These are phyloP conservation scores for Sphinx pinastri DNA, from an alignment of 2,888 invertebrate genomes.

Conservation along the genomic window DNA sequence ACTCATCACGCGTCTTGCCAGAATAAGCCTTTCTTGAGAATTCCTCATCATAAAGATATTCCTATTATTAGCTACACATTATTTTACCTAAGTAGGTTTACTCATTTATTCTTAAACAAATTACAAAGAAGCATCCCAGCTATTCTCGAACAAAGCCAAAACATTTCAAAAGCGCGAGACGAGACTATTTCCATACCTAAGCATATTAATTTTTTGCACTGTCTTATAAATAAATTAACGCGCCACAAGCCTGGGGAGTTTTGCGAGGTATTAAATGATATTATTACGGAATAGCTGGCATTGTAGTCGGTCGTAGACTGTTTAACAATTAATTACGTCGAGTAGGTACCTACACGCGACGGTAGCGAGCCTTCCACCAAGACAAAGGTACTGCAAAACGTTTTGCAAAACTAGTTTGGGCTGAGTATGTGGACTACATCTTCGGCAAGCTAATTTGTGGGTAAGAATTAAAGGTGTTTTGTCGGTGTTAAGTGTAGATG, in stretches of 20 bases:
- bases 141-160: conserved; percentile 6
- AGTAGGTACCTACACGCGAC: conserved; percentile 31
- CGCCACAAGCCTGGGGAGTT: neutral
- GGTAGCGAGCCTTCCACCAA: neutral
- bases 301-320: conserved; percentile 27
- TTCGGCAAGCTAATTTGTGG: neutral
- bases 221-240: conserved; percentile 23
- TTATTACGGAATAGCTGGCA: conserved; percentile 20
- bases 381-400: neutral
- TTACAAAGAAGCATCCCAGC: neutral
- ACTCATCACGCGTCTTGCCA: neutral
- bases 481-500: too few species aligned
- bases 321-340: conserved; percentile 34
- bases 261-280: conserved; percentile 23
- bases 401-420: neutral
- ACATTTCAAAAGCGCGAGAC: conserved; percentile 11
- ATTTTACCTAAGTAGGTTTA: too few species aligned
- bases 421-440: neutral
- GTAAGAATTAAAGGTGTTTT: too few species aligned
- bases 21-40: neutral
- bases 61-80: too few species aligned
- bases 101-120: neutral
- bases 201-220: conserved; percentile 5
- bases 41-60: too few species aligned
- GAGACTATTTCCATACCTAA: conserved; percentile 4